These are phyloP conservation scores for Lithosia quadra DNA, from an alignment of 2,888 invertebrate species.

Conservation along the genomic window DNA sequence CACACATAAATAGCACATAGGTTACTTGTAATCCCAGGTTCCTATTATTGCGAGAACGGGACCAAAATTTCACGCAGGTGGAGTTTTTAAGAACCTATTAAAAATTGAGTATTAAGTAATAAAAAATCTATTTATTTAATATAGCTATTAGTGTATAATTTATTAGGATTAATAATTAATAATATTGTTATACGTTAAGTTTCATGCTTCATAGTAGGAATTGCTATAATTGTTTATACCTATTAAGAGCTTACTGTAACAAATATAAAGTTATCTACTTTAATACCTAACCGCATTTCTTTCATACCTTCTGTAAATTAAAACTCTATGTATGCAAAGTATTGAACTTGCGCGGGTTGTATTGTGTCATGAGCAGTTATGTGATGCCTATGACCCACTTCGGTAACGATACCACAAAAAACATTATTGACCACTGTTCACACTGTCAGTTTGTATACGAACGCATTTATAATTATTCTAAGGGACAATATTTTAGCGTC, in stretches of 20 bases:
- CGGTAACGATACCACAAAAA: constrained; percentile 65
- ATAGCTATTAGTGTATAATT: too few species aligned
- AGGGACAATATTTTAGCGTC: constrained; percentile 17
- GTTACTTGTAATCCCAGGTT: too few species aligned
- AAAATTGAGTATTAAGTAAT: background rate
- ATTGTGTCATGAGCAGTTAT: constrained; percentile 81
- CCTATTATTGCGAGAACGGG: too few species aligned
- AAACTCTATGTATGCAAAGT: constrained; percentile 55
- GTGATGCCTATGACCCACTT: constrained; percentile 77
- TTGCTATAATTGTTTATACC: too few species aligned
- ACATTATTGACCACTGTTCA: constrained; percentile 65
- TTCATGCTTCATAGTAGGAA: too few species aligned
- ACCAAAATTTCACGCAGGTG: too few species aligned
- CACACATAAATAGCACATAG: too few species aligned
- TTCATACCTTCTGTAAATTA: constrained; percentile 24
- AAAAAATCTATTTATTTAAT: too few species aligned
- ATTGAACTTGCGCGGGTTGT: constrained; percentile 69
- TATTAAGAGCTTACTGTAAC: too few species aligned
- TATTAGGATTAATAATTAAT: too few species aligned
- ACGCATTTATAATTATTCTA: constrained; percentile 23
- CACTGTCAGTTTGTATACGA: constrained; percentile 38
- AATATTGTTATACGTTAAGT: too few species aligned
- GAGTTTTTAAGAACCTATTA: too few species aligned
- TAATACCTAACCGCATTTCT: constrained; percentile 42
- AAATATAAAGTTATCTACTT: background rate